A percentile compares a stretch with the other conserved stretches of the same genome.
Evolutionary conservation across 2,888 invertebrate species (phyloP).

Genomic region (Cheilosia grossa): DNA sequence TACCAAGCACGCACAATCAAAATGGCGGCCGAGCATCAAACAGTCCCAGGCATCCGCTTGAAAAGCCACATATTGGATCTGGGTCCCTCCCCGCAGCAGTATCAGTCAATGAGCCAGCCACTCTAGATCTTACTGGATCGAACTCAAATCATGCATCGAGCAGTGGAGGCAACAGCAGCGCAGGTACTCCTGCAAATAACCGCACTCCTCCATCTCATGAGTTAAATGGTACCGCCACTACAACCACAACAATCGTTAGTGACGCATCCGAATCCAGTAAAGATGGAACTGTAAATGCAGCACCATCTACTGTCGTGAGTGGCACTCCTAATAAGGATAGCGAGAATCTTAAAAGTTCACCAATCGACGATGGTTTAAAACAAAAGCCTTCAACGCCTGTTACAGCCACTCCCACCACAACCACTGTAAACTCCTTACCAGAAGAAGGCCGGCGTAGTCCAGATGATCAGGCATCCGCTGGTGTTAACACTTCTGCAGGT

Average conservation of each 20-base stretch:
- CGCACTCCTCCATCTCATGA: conserved; percentile 78
- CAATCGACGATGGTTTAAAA: conserved; percentile 66
- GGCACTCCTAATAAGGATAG: conserved; percentile 75
- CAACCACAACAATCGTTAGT: conserved; percentile 74
- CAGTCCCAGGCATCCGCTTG: conserved; percentile 78
- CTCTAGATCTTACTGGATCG: conserved; percentile 82
- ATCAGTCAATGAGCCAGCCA: conserved; percentile 79
- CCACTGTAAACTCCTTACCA: conserved; percentile 68
- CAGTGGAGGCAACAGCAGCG: conserved; percentile 75
- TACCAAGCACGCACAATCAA: conserved; percentile 76
- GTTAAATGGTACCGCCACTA: conserved; percentile 80
- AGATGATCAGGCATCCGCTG: conserved; percentile 65
- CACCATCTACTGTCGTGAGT: conserved; percentile 75
- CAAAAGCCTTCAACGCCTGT: conserved; percentile 77
- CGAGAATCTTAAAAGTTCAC: conserved; percentile 53
- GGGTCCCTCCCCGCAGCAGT: conserved; percentile 54
- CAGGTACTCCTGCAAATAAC: conserved; percentile 73
- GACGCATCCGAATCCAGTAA: conserved; percentile 77
- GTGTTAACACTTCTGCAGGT: conserved; percentile 75
- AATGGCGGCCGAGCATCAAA: conserved; percentile 79
- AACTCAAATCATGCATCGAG: conserved; percentile 81
- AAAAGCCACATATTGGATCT: conserved; percentile 46
- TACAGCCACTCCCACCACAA: conserved; percentile 67
- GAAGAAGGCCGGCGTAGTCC: conserved; percentile 77
- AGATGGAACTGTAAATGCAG: conserved; percentile 72